Evolutionary conservation across 2,797 vertebrate genomes (phyloP).

Genomic region (Antennarius maculatus): DNA sequence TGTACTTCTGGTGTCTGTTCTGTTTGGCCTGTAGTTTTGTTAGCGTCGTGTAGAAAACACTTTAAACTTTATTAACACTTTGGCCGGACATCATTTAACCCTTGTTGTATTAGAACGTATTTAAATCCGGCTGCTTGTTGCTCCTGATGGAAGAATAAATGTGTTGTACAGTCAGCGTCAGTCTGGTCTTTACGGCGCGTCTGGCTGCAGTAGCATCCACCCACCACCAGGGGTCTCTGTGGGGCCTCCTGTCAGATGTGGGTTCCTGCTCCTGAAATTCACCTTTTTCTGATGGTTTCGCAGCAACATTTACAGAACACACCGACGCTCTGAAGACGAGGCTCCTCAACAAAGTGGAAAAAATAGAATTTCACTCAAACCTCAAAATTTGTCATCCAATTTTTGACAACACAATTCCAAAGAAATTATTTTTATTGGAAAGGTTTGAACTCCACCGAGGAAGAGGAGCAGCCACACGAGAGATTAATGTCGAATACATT

Average conservation of each 20-base stretch:
- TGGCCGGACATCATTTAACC: constrained; percentile 81
- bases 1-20: constrained; percentile 21
- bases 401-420: no score
- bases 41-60: constrained; percentile 80
- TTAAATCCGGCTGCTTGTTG: constrained; percentile 82
- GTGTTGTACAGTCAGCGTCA: constrained; percentile 79
- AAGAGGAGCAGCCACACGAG: no score
- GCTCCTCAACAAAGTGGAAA: no score
- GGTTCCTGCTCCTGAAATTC: background rate
- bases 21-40: constrained; percentile 79
- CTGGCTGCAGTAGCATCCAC: background rate
- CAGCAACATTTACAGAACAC: no score
- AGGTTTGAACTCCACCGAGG: no score
- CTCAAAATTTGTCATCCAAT: no score
- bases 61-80: constrained; percentile 73
- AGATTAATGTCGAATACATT: no score
- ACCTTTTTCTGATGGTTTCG: no score
- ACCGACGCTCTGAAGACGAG: no score
- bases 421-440: no score
- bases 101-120: constrained; percentile 84
- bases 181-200: background rate
- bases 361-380: no score
- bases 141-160: constrained; percentile 86
- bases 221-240: constrained; percentile 48
- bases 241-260: background rate